Evolutionary conservation across 2,888 invertebrate genomes (phyloP).

Genomic region (Drosophila prolongata): DNA sequence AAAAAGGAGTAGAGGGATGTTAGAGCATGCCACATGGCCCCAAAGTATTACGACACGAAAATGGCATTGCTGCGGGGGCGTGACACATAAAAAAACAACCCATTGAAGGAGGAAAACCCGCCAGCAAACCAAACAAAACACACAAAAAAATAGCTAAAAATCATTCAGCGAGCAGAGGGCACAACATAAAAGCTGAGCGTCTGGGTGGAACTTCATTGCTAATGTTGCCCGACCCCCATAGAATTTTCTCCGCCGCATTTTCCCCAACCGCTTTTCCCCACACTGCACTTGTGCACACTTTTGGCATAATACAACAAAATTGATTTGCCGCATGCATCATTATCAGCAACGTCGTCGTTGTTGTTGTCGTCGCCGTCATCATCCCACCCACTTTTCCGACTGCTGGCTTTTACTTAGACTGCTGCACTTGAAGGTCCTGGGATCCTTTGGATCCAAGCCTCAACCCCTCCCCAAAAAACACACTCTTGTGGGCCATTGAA

Average conservation of each 20-base stretch:
- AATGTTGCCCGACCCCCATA: slow-evolving; percentile 15
- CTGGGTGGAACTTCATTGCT: slow-evolving; percentile 55
- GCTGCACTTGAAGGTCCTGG: slow-evolving; percentile 46
- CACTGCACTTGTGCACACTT: slow-evolving; percentile 52
- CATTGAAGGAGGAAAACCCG: slow-evolving; percentile 10
- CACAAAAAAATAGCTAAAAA: slow-evolving; percentile 57
- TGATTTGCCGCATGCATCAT: slow-evolving; percentile 81
- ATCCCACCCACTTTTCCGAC: slow-evolving; percentile 21
- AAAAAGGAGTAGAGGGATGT: slow-evolving; percentile 16
- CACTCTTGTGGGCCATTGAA: slow-evolving; percentile 56
- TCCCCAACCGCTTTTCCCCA: slow-evolving; percentile 9
- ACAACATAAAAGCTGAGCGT: slow-evolving; percentile 67
- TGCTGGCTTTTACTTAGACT: slow-evolving; percentile 57
- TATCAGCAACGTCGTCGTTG: slow-evolving; percentile 60
- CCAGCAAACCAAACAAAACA: slow-evolving; percentile 24
- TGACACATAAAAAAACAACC: slow-evolving; percentile 39
- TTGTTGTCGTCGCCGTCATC: slow-evolving; percentile 14
- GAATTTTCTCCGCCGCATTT: slow-evolving; percentile 14
- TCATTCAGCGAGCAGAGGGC: slow-evolving; percentile 57
- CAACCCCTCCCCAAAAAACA: neutral
- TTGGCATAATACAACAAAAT: slow-evolving; percentile 81
- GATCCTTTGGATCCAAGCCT: neutral
- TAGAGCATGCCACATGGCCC: slow-evolving; percentile 61
- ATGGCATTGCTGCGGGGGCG: slow-evolving; percentile 47
- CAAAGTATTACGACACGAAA: slow-evolving; percentile 59